Percentiles rank a stretch among this genome's conserved stretches.
These are phyloP conservation scores for Rhyzopertha dominica DNA, from an alignment of 1,140 invertebrate species.

Conservation along the genomic window DNA sequence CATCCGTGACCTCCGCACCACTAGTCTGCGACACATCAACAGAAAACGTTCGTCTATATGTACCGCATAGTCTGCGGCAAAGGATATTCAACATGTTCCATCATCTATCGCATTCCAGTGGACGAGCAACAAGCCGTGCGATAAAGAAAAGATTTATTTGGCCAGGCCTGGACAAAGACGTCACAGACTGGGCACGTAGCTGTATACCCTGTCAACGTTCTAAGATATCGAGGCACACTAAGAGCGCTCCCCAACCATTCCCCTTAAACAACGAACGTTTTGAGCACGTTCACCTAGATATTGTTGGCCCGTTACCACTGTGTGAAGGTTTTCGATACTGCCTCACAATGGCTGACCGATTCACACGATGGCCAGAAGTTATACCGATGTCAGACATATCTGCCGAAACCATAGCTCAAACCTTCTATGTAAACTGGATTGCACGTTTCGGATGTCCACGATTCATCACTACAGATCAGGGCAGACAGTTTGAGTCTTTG, in stretches of 20 bases:
- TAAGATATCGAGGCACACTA: conserved; percentile 34
- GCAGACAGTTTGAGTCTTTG: conserved; percentile 45
- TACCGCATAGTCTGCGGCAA: conserved; percentile 22
- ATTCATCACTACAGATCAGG: conserved; percentile 44
- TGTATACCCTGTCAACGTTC: conserved; percentile 34
- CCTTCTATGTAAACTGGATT: conserved; percentile 37
- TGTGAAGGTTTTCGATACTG: conserved; percentile 38
- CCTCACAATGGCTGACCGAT: conserved; percentile 47
- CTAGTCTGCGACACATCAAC: conserved; percentile 25
- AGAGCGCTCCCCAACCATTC: conserved; percentile 7
- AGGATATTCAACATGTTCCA: conserved; percentile 23
- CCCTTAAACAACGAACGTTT: conserved; percentile 12
- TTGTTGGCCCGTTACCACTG: conserved; percentile 47
- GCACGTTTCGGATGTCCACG: conserved; percentile 40
- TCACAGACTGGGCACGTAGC: conserved; percentile 16
- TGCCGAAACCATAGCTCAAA: conserved; percentile 33
- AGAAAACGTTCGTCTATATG: conserved; percentile 22
- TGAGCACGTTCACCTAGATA: conserved; percentile 48
- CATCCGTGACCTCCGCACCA: too few species aligned
- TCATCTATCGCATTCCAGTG: conserved; percentile 30
- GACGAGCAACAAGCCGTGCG: conserved; percentile 18
- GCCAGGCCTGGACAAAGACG: conserved; percentile 31
- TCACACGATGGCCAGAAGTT: conserved; percentile 46
- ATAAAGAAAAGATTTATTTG: conserved; percentile 23
- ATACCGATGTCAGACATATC: conserved; percentile 39